These are phyloP conservation scores for Pionites leucogaster DNA, from an alignment of 2,113 vertebrate species.

Conservation along the genomic window DNA sequence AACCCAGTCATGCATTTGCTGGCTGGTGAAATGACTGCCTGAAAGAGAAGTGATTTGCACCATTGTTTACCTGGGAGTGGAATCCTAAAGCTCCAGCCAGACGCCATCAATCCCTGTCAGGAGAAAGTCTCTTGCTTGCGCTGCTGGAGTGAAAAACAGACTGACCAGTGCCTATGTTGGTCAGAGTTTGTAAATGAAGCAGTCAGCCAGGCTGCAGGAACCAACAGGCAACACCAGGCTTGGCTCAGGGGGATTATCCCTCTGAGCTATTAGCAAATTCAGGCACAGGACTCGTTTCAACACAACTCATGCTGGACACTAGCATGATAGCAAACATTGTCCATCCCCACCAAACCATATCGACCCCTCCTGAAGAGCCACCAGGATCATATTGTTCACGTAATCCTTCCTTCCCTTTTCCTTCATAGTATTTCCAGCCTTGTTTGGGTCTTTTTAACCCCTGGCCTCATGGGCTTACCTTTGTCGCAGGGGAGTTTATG, in stretches of 20 bases:
- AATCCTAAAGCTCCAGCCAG: not conserved
- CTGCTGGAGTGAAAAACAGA: not conserved
- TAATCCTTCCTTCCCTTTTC: not conserved
- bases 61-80: not conserved
- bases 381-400: not conserved
- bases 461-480: not conserved
- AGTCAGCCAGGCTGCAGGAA: not conserved
- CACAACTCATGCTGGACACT: not conserved
- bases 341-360: not conserved
- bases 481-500: not conserved
- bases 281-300: not conserved
- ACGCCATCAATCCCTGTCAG: not conserved
- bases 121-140: not conserved
- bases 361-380: not conserved
- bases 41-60: not conserved
- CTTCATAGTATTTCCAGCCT: not conserved
- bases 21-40: not conserved
- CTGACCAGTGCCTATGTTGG: not conserved
- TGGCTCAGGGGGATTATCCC: not conserved
- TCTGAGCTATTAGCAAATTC: not conserved
- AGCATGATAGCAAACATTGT: rapidly evolving
- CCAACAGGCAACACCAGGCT: not conserved
- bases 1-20: rapidly evolving
- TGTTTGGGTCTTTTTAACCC: not conserved
- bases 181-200: not conserved